Evolutionary conservation across 1,140 invertebrate species (phyloP), one percentile per base, ranked within the genome.

Genomic region (Dermatophagoides farinae): DNA sequence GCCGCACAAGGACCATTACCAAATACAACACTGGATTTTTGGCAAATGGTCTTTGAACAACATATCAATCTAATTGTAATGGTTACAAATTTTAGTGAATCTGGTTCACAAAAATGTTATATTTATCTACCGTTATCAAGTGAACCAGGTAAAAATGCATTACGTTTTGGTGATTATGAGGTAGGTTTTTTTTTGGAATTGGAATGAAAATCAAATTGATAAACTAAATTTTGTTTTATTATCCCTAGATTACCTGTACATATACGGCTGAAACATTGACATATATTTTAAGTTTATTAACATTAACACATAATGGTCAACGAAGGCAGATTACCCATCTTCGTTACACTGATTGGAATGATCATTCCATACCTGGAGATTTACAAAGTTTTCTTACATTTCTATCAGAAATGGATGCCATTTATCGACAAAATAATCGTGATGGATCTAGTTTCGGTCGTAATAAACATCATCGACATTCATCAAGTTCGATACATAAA

Each of bases 11-110:
- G 91, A 67, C 91, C 91, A 41, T 75, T 97, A 64, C 83, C 87
- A 60, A 86, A 87, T 71, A 96, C 91, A 50, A 86, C 86, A 70
- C 79, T 79, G 25, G 90, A 95, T 75, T 95, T 96, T 74, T 96
- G 91, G 90, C 80, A 84, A 67, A 93, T 96, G 89, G 78, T 95
- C 60, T 95, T 89, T 89, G 86, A 93, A 74, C 86, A 93, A 71
- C 81, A 86, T 67, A 81, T 82, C 75, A 69, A 84, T 63, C 83
- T 91, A 57, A 78, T 95, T 65, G 89, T 93, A 61, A 95, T 95
- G 90, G 54, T 71, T 6, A 69, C 70, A 10, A 65, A 63, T 71
- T 82, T 84, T 25, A 77, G 88, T 67, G 89, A 96, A 75, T 78
- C 86, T 65, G 85, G 86, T 38, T 77, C 86, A 64, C 80, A 84